phyloP scores from a whole-genome alignment of 2,797 vertebrate species.

The Trachurus trachurus region DNA sequence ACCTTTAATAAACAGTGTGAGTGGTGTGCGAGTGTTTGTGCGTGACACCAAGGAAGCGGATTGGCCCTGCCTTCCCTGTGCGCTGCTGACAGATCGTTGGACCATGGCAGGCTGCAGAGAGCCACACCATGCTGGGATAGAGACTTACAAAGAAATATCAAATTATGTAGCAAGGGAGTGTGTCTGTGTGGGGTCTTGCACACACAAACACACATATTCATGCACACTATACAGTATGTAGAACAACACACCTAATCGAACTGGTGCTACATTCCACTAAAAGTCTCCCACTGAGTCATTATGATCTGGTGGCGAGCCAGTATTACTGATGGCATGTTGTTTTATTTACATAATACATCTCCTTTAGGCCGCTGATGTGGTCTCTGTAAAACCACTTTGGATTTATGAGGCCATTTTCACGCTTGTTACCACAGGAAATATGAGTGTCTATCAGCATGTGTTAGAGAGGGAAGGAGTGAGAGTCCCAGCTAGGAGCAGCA shows the following conservation, averaged over 20 bases:
- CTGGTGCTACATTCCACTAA: constrained; percentile 71
- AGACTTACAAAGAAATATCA: constrained; percentile 76
- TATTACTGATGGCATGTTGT: constrained; percentile 81
- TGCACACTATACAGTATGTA: constrained; percentile 5
- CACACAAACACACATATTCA: constrained; percentile 4
- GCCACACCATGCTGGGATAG: constrained; percentile 64
- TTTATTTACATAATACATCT: constrained; percentile 86
- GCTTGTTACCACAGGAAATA: constrained; percentile 83
- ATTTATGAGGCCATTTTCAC: constrained; percentile 84
- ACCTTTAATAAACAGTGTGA: constrained; percentile 71
- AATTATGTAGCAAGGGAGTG: constrained; percentile 64
- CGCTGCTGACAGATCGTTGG: constrained; percentile 71
- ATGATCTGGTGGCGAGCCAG: constrained; percentile 74
- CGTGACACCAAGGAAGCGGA: constrained; percentile 60
- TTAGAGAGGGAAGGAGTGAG: constrained; percentile 64
- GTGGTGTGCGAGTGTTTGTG: constrained; percentile 50
- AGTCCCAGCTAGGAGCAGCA: constrained; percentile 32
- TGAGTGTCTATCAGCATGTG: constrained; percentile 79
- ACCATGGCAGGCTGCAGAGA: constrained; percentile 64
- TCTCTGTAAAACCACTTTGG: constrained; percentile 77
- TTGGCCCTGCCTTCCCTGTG: constrained; percentile 54
- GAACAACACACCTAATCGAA: constrained; percentile 69
- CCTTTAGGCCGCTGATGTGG: constrained; percentile 76
- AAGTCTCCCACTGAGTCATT: constrained; percentile 80
- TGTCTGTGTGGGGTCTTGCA: constrained; percentile 49